A percentile compares a stretch with the other conserved stretches of the same genome.
These are phyloP conservation scores for Julus scanicus DNA, from an alignment of 2,888 invertebrate genomes.

Conservation along the genomic window DNA sequence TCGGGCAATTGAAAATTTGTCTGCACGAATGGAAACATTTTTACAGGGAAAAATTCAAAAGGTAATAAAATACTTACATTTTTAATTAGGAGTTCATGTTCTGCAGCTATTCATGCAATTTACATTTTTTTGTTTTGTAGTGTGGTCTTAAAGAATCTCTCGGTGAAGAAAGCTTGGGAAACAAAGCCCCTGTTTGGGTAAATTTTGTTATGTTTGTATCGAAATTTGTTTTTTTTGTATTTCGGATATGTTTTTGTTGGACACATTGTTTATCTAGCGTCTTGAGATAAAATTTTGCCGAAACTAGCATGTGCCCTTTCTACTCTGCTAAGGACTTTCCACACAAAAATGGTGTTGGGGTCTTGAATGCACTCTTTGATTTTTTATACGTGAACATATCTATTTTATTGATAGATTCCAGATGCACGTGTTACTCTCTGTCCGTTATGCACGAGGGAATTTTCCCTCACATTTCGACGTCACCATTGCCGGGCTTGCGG, in stretches of 20 bases:
- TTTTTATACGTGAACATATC: neutral
- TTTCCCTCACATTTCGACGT: conserved; percentile 74
- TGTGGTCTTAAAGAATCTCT: conserved; percentile 6
- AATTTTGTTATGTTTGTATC: too few species aligned
- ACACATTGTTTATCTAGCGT: neutral
- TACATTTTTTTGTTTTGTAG: neutral
- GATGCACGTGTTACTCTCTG: conserved; percentile 74
- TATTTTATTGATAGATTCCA: conserved; percentile 64
- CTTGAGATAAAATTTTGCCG: too few species aligned
- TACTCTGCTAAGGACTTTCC: too few species aligned
- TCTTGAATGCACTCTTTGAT: neutral
- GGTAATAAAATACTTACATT: neutral
- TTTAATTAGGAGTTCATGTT: neutral
- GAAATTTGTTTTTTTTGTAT: neutral
- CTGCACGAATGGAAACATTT: conserved; percentile 67
- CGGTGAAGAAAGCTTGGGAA: conserved; percentile 51
- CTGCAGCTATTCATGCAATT: neutral
- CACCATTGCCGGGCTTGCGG: conserved; percentile 78
- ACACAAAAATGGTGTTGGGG: too few species aligned
- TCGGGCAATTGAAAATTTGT: conserved; percentile 68
- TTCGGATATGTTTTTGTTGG: neutral
- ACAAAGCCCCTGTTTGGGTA: conserved; percentile 70
- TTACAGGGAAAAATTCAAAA: conserved; percentile 58
- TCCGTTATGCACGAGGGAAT: conserved; percentile 74
- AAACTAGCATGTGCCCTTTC: too few species aligned